Evolutionary conservation across 2,113 vertebrate species (phyloP).

Genomic region (Equus quagga): DNA sequence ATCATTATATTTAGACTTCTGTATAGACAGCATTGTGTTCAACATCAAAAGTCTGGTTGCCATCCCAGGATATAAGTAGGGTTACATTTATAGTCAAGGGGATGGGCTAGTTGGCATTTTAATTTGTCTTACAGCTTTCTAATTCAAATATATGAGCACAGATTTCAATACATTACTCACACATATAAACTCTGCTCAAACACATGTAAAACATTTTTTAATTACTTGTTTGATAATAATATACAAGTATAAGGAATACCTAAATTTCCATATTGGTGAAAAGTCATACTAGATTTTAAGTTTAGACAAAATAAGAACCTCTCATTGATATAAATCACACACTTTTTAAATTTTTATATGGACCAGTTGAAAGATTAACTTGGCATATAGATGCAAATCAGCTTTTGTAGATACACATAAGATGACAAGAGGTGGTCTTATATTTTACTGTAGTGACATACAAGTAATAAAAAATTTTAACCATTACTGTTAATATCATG

Average conservation of each 20-base stretch:
- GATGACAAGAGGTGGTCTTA: constrained; percentile 62
- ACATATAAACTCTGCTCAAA: background rate
- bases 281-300: background rate
- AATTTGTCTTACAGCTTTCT: background rate
- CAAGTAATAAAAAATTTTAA: constrained; percentile 62
- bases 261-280: background rate
- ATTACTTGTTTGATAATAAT: background rate
- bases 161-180: background rate
- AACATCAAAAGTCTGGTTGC: no score
- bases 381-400: background rate
- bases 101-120: background rate
- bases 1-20: no score
- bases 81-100: background rate
- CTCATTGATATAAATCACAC: background rate
- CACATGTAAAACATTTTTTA: background rate
- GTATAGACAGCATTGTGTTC: no score
- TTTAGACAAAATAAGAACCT: background rate
- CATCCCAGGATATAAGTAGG: background rate
- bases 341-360: background rate
- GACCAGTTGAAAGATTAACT: constrained; percentile 18
- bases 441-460: constrained; percentile 51
- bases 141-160: background rate
- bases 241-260: background rate
- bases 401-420: constrained; percentile 43
- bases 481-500: constrained; percentile 1